Conservation (phyloP, 2,888 invertebrate genomes). For the Cyclophora punctaria region DNA sequence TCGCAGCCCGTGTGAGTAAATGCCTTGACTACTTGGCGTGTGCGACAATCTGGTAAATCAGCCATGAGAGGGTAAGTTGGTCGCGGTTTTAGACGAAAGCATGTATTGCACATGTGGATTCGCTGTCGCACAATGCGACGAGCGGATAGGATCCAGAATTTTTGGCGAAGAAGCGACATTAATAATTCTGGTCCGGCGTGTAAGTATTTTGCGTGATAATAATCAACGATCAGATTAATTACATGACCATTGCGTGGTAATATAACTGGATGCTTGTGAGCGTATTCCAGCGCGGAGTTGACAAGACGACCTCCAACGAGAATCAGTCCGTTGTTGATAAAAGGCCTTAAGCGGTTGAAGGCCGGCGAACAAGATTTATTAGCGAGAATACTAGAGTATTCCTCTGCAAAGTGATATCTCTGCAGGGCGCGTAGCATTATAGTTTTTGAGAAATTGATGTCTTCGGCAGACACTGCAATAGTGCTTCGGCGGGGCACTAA, state of each 20-base stretch:
- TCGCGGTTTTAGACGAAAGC: conserved; percentile 1
- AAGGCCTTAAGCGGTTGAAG: no score
- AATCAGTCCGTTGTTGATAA: background rate
- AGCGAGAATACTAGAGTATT: no score
- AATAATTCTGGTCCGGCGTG: conserved; percentile 10
- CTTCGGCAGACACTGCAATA: background rate
- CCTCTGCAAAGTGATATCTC: background rate
- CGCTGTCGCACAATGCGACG: background rate
- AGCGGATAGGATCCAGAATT: background rate
- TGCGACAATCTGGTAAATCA: conserved; percentile 4
- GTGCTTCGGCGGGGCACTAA: background rate
- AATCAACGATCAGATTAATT: conserved; percentile 4
- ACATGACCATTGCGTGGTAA: conserved; percentile 4
- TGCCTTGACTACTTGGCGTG: conserved; percentile 3
- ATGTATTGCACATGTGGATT: background rate
- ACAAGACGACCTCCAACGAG: conserved; percentile 2
- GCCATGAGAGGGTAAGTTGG: conserved; percentile 7
- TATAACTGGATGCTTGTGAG: background rate
- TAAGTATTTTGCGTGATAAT: conserved; percentile 6
- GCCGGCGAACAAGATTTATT: no score
- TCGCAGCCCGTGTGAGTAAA: conserved; percentile 8
- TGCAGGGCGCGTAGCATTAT: background rate
- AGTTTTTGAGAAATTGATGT: background rate
- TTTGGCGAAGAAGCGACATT: background rate
- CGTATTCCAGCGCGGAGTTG: background rate